Evolutionary conservation across 2,113 vertebrate genomes (phyloP), one percentile per base, ranked within the genome.

Genomic region (Scatophagus argus): DNA sequence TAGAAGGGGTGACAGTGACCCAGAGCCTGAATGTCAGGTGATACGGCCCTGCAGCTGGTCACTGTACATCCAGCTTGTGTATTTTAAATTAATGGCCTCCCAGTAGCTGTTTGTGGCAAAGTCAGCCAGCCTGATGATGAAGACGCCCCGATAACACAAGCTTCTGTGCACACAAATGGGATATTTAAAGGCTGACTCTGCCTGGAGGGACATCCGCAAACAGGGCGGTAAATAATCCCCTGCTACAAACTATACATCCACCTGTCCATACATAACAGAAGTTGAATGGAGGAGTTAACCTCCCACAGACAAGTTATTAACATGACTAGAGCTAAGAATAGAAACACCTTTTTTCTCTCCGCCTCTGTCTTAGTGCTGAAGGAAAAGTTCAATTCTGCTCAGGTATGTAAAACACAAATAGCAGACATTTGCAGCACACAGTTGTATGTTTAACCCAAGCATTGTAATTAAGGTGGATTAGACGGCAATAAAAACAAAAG

Each of bases 11-110:
- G 46, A 91, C 91, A 90, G 87, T 89, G 89, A 90, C 64, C 78
- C 84, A 89, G 94, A 91, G 93, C 90, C 91, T 94, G 77, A 59
- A 80, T 88, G 89, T 85, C 92, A 94, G 90, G 89, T 88, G 93
- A 93, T 94, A 94, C 85, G 77, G 90, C 91, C 93, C 92, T 25
- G 34, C 60, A 72, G n/a, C 75, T 72, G 68, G 68, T 74, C 56
- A 43, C 27, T 93, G 88, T 79, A 93, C 79, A 90, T 92, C 87
- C 82, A 87, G 81, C 85, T 91, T 82, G 46, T 25, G 88, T 91
- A 82, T 89, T 94, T 95, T 92, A n/a, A n/a, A n/a, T n/a, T n/a
- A 90, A 93, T 79, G 87, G 89, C 75, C 43, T 38, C 17, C 39
- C 51, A 41, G 74, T 61, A 79, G 87, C 75, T 88, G 89, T 89